These are phyloP conservation scores for Eumacrocentrus americanus DNA, from an alignment of 2,888 invertebrate species.

Conservation along the genomic window DNA sequence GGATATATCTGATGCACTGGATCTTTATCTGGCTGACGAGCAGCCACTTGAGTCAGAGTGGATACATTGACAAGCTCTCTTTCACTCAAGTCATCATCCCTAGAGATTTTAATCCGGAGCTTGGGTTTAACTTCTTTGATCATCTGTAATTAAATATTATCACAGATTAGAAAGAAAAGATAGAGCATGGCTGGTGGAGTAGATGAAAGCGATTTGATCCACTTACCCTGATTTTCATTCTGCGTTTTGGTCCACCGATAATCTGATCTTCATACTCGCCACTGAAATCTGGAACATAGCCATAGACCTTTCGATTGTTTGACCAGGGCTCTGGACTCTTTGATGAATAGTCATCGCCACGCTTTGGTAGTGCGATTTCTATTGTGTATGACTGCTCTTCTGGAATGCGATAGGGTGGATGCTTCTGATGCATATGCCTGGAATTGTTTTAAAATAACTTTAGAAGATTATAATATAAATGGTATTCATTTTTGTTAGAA, in stretches of 20 bases:
- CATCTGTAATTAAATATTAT: constrained; percentile 37
- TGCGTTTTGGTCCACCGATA: background rate
- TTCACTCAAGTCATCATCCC: constrained; percentile 34
- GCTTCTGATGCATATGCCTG: too few relatives aligned
- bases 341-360: constrained; percentile 18
- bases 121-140: constrained; percentile 38
- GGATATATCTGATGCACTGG: too few relatives aligned
- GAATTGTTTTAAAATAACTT: too few relatives aligned
- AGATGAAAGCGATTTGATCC: too few relatives aligned
- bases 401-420: constrained; percentile 14
- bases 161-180: too few relatives aligned
- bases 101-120: constrained; percentile 45
- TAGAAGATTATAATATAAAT: too few relatives aligned
- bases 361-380: constrained; percentile 48
- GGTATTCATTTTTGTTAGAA: too few relatives aligned
- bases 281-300: constrained; percentile 27
- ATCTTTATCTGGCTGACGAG: too few relatives aligned
- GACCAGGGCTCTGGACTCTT: background rate
- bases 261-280: constrained; percentile 42
- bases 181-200: too few relatives aligned
- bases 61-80: background rate
- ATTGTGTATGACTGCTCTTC: too few relatives aligned
- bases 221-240: background rate
- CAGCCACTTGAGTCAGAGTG: background rate
- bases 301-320: background rate